phyloP scores from a whole-genome alignment of 2,113 vertebrate species.

The Rhadina sibilatrix region DNA sequence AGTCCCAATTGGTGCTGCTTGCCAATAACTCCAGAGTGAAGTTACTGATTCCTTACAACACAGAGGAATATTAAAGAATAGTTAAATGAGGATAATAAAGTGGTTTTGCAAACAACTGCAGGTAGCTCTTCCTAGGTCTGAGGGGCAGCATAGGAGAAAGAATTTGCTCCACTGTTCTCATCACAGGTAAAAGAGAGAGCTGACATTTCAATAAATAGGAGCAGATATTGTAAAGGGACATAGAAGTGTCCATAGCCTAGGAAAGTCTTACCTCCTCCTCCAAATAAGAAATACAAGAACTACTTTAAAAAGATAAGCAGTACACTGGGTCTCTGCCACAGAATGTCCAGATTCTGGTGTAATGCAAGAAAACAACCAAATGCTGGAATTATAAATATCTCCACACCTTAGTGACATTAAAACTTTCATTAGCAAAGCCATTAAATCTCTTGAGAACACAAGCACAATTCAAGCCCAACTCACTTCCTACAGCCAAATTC shows the following conservation, averaged over 20 bases:
- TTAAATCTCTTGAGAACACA: neutral
- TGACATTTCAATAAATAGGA: neutral
- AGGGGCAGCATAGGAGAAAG: rapidly evolving
- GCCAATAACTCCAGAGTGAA: neutral
- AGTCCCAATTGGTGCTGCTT: neutral
- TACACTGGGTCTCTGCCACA: neutral
- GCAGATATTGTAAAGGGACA: neutral
- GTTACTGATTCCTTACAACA: neutral
- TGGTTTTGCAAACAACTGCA: neutral
- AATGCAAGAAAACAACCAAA: neutral
- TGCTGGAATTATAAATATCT: neutral
- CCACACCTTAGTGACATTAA: neutral
- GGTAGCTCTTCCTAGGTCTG: neutral
- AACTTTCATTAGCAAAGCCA: neutral
- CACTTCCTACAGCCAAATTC: neutral
- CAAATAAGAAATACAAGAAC: neutral
- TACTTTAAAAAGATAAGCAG: neutral
- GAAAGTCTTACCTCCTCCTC: neutral
- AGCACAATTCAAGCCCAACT: neutral
- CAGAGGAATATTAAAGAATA: neutral
- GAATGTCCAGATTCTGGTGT: neutral
- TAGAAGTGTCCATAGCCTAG: neutral
- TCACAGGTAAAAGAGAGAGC: neutral
- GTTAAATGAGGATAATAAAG: neutral
- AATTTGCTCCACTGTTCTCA: neutral